phyloP scores from a whole-genome alignment of 2,113 vertebrate genomes.

The Hippoglossus stenolepis region DNA sequence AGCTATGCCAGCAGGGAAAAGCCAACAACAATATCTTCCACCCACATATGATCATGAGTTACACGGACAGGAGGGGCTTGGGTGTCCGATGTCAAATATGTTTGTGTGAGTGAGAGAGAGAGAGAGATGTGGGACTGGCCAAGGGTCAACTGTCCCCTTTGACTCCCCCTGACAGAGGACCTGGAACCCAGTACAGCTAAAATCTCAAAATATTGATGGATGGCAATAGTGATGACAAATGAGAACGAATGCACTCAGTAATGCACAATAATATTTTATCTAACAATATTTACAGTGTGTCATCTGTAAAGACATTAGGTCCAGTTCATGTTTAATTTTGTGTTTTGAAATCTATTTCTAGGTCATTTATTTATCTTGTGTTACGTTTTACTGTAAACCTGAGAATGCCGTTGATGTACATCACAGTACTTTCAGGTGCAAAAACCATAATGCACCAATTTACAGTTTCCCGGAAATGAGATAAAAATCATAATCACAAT shows the following conservation, averaged over 20 bases:
- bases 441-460: conserved; percentile 3
- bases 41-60: neutral
- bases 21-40: neutral
- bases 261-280: neutral
- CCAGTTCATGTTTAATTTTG: neutral
- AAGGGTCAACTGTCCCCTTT: neutral
- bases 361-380: neutral
- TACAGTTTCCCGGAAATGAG: conserved; percentile 40
- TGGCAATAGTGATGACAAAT: neutral
- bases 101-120: neutral
- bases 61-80: neutral
- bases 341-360: neutral
- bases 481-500: conserved; percentile 14
- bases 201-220: neutral
- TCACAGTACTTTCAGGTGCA: conserved; percentile 26
- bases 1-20: neutral
- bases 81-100: neutral
- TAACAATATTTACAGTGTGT: neutral
- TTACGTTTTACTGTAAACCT: neutral
- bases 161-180: neutral
- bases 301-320: neutral
- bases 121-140: neutral
- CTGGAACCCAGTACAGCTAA: conserved; percentile 1
- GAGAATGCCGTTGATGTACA: neutral
- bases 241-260: neutral